A percentile compares a stretch with the other conserved stretches of the same genome.
Conservation (phyloP, 2,113 vertebrate genomes). For the Anas platyrhynchos region DNA sequence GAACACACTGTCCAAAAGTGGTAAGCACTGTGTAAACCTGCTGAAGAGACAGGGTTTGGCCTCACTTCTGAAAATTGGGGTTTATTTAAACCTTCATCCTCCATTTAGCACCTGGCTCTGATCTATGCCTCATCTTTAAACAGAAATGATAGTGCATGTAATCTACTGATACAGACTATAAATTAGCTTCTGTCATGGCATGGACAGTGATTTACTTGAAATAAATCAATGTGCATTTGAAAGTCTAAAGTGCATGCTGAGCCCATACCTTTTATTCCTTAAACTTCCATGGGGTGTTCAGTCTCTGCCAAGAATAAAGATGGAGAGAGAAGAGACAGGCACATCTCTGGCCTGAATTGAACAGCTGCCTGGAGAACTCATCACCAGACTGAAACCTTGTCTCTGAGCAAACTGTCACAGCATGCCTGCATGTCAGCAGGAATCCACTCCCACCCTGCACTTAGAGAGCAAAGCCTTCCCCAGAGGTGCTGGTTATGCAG, state of each 20-base stretch:
- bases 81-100: neutral
- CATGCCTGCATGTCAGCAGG: rapidly evolving
- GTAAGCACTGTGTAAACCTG: neutral
- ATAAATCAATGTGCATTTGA: neutral
- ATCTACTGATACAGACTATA: neutral
- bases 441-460: neutral
- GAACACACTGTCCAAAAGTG: neutral
- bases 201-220: neutral
- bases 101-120: neutral
- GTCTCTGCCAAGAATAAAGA: neutral
- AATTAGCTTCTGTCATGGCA: neutral
- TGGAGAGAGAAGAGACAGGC: rapidly evolving
- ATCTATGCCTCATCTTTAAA: neutral
- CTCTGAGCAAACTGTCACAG: neutral
- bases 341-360: neutral
- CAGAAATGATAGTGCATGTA: neutral
- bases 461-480: neutral
- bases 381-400: neutral
- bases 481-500: neutral
- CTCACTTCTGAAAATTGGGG: neutral
- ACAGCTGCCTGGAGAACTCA: neutral
- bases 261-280: neutral
- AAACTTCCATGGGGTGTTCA: neutral
- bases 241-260: neutral
- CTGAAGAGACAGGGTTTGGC: neutral